Percentiles rank a stretch among this genome's conserved stretches.
These are phyloP conservation scores for Ramphastos sulfuratus DNA, from an alignment of 2,113 vertebrate species.

Conservation along the genomic window DNA sequence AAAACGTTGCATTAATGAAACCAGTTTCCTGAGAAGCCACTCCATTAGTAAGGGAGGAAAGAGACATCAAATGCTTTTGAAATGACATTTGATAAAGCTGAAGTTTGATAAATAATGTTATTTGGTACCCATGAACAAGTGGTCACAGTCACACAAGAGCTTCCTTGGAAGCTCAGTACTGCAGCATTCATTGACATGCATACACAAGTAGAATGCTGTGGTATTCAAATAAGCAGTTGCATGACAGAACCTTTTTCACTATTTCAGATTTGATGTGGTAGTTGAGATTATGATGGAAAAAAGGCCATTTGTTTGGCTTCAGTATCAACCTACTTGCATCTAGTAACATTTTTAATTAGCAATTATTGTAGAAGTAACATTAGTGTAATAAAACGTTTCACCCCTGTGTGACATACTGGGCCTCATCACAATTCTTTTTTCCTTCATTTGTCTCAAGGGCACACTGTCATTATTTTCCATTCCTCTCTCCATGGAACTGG, in stretches of 20 bases:
- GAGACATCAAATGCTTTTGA: neutral
- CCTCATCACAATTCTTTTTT: neutral
- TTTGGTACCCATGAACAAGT: neutral
- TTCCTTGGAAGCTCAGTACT: neutral
- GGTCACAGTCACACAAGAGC: neutral
- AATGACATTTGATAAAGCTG: neutral
- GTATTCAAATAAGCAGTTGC: neutral
- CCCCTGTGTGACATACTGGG: neutral
- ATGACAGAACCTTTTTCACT: neutral
- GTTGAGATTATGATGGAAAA: neutral
- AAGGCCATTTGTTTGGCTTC: neutral
- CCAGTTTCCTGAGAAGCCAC: neutral
- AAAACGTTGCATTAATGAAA: neutral
- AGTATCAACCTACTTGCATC: neutral
- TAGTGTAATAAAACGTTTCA: neutral
- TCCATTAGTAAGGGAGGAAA: neutral
- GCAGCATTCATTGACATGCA: neutral
- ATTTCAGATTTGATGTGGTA: neutral
- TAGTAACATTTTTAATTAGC: neutral
- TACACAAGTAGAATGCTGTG: neutral
- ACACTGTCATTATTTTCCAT: neutral
- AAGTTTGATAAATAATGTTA: neutral
- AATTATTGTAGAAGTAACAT: neutral
- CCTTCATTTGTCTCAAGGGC: neutral
- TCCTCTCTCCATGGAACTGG: neutral